Conservation (phyloP, 2,797 vertebrate species). For the Carduelis carduelis region DNA sequence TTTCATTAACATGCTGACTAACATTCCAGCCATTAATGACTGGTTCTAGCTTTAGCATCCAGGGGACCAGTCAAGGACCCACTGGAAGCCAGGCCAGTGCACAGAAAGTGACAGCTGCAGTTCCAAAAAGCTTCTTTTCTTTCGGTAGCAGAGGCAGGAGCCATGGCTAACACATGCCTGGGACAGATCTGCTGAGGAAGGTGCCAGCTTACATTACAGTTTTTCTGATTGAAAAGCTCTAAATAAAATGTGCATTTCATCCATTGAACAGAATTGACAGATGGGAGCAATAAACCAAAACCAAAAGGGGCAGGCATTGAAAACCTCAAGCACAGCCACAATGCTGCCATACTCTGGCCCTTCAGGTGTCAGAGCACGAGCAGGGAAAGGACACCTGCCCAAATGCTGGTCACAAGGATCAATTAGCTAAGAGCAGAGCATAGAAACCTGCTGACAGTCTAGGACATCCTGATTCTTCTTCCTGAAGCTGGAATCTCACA, state of each 20-base stretch:
- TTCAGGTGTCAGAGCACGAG: neutral
- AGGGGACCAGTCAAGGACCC: neutral
- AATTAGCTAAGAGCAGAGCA: neutral
- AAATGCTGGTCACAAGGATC: neutral
- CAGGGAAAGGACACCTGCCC: neutral
- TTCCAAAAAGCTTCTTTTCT: neutral
- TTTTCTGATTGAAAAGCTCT: neutral
- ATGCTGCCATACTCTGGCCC: neutral
- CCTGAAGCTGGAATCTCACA: neutral
- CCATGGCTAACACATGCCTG: neutral
- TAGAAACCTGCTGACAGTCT: neutral
- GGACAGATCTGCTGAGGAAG: neutral
- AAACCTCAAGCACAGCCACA: accelerated
- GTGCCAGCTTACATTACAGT: neutral
- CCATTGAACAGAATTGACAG: neutral
- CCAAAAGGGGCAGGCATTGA: neutral
- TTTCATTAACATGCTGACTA: neutral
- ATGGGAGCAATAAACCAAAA: neutral
- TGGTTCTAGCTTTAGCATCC: neutral
- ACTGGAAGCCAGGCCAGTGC: neutral
- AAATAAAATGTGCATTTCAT: neutral
- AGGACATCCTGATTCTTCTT: neutral
- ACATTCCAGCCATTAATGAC: neutral
- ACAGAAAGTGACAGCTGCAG: neutral
- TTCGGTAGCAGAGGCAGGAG: neutral